Base-by-base conservation (phyloP, 2,797 vertebrate species). In the Sparidentex hasta region DNA sequence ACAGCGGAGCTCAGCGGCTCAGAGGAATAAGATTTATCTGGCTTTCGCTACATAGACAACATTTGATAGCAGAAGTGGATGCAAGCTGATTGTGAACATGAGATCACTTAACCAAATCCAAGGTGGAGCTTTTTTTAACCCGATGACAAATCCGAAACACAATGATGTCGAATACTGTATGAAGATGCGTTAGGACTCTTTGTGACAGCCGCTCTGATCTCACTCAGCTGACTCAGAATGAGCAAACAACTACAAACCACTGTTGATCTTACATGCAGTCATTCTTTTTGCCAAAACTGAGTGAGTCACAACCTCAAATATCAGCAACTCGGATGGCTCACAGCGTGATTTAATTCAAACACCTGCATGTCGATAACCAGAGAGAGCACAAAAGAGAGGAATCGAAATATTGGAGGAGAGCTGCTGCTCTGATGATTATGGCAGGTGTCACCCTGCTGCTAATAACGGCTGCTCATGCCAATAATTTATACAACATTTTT, bases 261-360 rank as follows among this genome's bases (percentile, higher is more conserved):
- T 52, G 65, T 67, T 72, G 82, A 83, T 86, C 80, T 64, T 18
- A 16, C 38, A 66, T 18, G 13, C 44, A 77, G 63, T 41, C 56
- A 57, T 72, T 84, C n/a, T 75, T 20, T 75, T 18, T 17, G 29
- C 18, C 73, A 72, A 71, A 76, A 52, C 69, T 18, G 43, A 72
- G 23, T 64, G 78, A 88, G 77, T 88, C 78, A 84, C 64, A 47
- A 12, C 55, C 50, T 73, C 21, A 88, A 78, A 74, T 44, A 78
- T n/a, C 56, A 84, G 75, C 48, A 54, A 41, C 50, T 43, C 66
- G 8, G 18, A 74, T 64, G 74, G 58, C 59, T 78, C 85, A 47
- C 83, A 80, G 56, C 46, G 0, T 38, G 78, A 72, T 76, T 72
- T 73, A 46, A 82, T 76, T 76, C 74, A 83, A 82, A 84, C 69